Conservation (phyloP, 1,140 invertebrate genomes). For the Penaeus indicus region DNA sequence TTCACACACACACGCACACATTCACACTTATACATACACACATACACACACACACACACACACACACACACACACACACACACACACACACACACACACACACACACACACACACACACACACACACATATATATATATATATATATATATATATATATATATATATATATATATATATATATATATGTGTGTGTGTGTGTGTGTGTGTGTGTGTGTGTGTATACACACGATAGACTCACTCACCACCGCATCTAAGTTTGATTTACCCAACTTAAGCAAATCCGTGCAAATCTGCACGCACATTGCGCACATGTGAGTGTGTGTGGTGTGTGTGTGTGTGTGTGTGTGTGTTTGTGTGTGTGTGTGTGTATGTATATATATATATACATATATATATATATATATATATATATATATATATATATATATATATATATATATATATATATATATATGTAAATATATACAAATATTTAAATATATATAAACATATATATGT, state of each 20-base stretch:
- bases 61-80: too few relatives aligned
- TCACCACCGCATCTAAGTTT: too few relatives aligned
- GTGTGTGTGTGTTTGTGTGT: background rate
- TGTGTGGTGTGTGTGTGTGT: background rate
- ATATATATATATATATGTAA: background rate
- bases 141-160: background rate
- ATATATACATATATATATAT: constrained; percentile 11
- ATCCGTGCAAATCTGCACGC: too few relatives aligned
- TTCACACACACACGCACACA: background rate
- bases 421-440: background rate
- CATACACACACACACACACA: background rate
- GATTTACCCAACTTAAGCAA: too few relatives aligned
- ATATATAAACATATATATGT: background rate
- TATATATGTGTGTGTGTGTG: background rate
- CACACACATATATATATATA: background rate
- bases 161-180: background rate
- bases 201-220: background rate
- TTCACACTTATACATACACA: background rate
- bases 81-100: background rate
- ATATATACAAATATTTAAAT: background rate
- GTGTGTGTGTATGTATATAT: constrained; percentile 7
- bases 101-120: background rate
- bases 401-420: background rate
- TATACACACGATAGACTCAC: background rate
- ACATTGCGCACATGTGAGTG: too few relatives aligned